Evolutionary conservation across 2,888 invertebrate species (phyloP), one percentile per base, ranked within the genome.

Genomic region (Thecocarcelia acutangulata): DNA sequence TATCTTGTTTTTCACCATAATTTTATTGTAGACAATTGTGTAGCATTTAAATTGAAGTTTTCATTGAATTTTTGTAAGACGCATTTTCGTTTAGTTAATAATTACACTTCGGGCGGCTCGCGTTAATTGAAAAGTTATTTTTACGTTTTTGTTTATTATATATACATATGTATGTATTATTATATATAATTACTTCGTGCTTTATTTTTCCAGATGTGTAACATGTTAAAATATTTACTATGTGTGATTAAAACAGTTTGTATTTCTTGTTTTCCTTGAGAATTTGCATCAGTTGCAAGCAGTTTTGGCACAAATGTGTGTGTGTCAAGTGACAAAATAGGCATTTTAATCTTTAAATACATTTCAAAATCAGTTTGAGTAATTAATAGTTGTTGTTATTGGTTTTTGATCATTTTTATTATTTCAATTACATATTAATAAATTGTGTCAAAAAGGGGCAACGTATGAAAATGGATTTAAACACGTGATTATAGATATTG

Each of bases 231-330:
- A 24, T 50, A 21, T 13, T 17, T 0, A 5, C 12, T 56, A 24
- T 2, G 13, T 2, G 1, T 11, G 17, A n/a, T 68, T 44, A 28
- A 46, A 40, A 46, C 12, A 17, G 21, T 24, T 37, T 56, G 28
- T 73, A 73, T 69, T 68, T 69, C 68, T 63, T 9, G 48, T 19
- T 73, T 63, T 69, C 56, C 73, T 81, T 81, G 72, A 64, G 52
- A 77, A 42, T 28, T 81, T 73, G 40, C 73, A 74, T 33, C 9
- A 33, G 33, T 9, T 33, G 4, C 9, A 24, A 3, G 24, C 2
- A 24, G 2, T 24, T 24, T 5, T 24, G 2, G 24, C 24, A 24
- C 5, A 24, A 2, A 24, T 24, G 24, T 24, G 5, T 24, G 24
- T 24, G 5, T 24, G 24, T 5, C 24, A 2, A 2, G 5, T 5